A percentile compares a stretch with the other conserved stretches of the same genome.
phyloP scores from a whole-genome alignment of 2,113 vertebrate genomes.

The Ailuropoda melanoleuca region DNA sequence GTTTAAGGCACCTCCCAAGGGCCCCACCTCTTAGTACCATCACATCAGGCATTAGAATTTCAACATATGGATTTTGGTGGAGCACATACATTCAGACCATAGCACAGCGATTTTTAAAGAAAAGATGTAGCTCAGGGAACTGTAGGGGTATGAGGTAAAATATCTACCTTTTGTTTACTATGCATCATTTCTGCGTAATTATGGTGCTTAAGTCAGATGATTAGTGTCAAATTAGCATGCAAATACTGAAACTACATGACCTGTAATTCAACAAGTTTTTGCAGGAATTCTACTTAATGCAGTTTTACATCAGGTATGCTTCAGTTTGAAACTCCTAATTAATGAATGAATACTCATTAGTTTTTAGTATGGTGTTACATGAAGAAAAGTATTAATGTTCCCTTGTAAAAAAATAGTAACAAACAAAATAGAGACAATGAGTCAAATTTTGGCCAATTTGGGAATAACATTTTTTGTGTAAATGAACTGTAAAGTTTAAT shows the following conservation, averaged over 20 bases:
- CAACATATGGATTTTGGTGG: background rate
- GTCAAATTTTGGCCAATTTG: background rate
- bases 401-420: background rate
- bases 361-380: constrained; percentile 17
- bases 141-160: background rate
- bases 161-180: background rate
- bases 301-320: background rate
- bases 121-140: background rate
- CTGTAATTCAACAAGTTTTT: background rate
- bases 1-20: background rate
- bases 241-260: background rate
- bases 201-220: background rate
- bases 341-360: background rate
- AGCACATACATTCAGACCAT: background rate
- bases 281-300: background rate
- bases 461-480: background rate
- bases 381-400: background rate
- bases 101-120: background rate
- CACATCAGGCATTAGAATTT: background rate
- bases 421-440: background rate
- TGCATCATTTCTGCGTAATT: background rate
- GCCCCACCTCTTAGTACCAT: background rate
- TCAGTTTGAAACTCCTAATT: constrained; percentile 3
- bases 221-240: background rate
- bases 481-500: constrained; percentile 24